Evolutionary conservation across 1,140 invertebrate species (phyloP), one percentile per base, ranked within the genome.

Genomic region (Sycophaga agraensis): DNA sequence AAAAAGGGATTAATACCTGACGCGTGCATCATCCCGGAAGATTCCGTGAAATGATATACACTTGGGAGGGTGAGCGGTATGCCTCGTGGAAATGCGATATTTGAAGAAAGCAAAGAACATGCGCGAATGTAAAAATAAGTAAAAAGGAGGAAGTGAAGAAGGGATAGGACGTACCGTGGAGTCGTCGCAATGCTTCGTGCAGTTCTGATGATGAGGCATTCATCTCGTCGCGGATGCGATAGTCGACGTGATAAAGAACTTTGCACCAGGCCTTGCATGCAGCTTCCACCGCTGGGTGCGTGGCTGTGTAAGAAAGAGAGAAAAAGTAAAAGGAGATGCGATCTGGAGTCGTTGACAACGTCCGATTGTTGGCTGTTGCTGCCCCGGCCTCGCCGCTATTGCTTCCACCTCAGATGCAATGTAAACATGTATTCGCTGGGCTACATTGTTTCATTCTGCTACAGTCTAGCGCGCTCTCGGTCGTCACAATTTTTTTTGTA

Each of bases 201-300:
- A 21, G 24, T 37, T 43, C 49, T 64, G 62, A 64, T 53, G 62
- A 64, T 45, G 49, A 28, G 16, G 39, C 26, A 64, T 64, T 64
- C 62, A 64, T 64, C 48, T 40, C 42, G 40, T 51, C 48, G 54
- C 48, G 28, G 54, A 53, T 49, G 42, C 62, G 55, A 46, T 62
- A 39, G 39, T 46, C 56, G 50, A 31, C 46, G 31, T 45, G 55
- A 35, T 64, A 64, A 58, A 65, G 63, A 55, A 43, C 56, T 53
- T 39, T 39, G 61, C 46, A 56, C 57, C n/a, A n/a, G n/a, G n/a
- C n/a, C n/a, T n/a, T n/a, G n/a, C n/a, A n/a, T n/a, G n/a, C n/a
- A n/a, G n/a, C n/a, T 53, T 46, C 45, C 37, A 46, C 9, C 40
- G 24, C 21, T 24, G 31, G 46, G 40, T 40, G 43, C 21, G 48